Base-by-base conservation (phyloP, 2,113 vertebrate genomes). In the Pagrus major region DNA sequence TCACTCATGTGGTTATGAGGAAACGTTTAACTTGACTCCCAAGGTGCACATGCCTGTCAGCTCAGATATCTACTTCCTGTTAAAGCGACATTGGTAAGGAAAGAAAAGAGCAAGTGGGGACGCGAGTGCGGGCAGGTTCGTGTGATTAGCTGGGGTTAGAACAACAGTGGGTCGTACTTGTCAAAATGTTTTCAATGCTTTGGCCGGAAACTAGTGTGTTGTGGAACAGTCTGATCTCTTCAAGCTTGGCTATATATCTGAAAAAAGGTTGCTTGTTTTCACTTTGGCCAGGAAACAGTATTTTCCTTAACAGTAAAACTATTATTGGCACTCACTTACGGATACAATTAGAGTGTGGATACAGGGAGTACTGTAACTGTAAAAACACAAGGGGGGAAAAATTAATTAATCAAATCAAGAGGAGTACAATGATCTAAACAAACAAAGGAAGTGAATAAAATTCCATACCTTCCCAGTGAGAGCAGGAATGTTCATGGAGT, bases 401-500 rank as follows among this genome's bases (percentile, higher is more conserved):
- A 16, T 3, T 1, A 29, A 58, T 37, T 14, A n/a, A 65, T 66
- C 29, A 31, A 54, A 64, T 65, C 52, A 27, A 64, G 21, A 33
- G n/a, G 33, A 52, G 14, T 2, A 8, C 18, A 25, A 59, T 29
- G 41, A 41, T 61, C 47, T 20, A 14, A 49, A 33, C n/a, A 47
- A 71, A 64, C 0, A 31, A 33, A 87, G 66, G 70, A 81, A 71
- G 71, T 47, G 72, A 78, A 73, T 25, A 15, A 75, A 68, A 65
- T 80, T 73, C 54, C 90, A 49, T 94, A 99, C 98, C 96, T 98
- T 99, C 89, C 97, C 96, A 68, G 96, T 94, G 58, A 99, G 95
- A 72, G 97, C 96, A 84, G 97, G 98, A 94, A 99, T 99, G 93
- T 99, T 99, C 97, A 99, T 99, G 63, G 98, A 99, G 88, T 99